Conservation (phyloP, 2,797 vertebrate species). For the Ispidina lecontei region DNA sequence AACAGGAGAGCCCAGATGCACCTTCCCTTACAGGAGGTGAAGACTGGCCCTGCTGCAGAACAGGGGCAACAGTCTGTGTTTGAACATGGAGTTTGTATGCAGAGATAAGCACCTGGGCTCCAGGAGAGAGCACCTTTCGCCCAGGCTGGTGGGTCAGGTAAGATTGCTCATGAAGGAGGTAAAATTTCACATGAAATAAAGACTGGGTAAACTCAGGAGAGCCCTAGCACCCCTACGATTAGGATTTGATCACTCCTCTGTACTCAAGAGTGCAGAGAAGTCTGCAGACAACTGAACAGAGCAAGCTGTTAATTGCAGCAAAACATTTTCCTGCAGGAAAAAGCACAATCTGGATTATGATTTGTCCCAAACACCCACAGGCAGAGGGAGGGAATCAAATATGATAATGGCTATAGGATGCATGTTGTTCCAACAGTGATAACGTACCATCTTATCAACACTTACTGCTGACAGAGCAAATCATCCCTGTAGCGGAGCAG, state of each 20-base stretch:
- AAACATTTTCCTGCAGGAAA: background rate
- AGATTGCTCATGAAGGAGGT: background rate
- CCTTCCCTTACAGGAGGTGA: background rate
- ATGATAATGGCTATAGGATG: background rate
- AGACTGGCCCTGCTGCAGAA: background rate
- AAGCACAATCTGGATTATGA: background rate
- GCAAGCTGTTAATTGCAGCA: background rate
- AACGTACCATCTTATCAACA: background rate
- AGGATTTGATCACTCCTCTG: background rate
- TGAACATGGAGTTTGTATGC: background rate
- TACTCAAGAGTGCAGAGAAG: background rate
- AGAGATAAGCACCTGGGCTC: background rate
- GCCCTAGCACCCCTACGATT: background rate
- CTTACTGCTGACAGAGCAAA: background rate
- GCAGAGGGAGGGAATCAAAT: background rate
- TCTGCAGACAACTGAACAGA: background rate
- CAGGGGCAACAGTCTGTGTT: background rate
- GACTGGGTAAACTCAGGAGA: background rate
- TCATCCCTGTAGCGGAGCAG: conserved; percentile 25
- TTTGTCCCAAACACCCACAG: background rate
- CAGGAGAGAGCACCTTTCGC: background rate
- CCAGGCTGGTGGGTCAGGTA: background rate
- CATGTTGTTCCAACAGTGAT: background rate
- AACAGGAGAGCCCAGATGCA: background rate
- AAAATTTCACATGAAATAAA: background rate